A percentile compares a stretch with the other conserved stretches of the same genome.
Conservation (phyloP, 2,113 vertebrate species). For the Oophaga pumilio region DNA sequence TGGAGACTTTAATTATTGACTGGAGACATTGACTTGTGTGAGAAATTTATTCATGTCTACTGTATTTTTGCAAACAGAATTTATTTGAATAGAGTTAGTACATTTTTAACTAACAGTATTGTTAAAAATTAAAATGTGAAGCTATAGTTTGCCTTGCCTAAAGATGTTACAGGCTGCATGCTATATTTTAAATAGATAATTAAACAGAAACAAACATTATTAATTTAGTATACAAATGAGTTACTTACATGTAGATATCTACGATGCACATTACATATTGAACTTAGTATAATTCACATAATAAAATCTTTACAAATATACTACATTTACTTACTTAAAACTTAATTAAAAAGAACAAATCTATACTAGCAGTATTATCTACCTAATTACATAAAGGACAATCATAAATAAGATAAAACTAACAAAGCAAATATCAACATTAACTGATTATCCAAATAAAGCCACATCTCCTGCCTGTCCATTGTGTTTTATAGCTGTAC, state of each 20-base stretch:
- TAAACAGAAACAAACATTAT: background rate
- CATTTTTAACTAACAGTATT: conserved; percentile 38
- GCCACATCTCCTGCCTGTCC: too few relatives aligned
- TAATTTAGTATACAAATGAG: background rate
- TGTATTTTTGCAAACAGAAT: conserved; percentile 14
- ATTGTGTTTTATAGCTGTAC: too few relatives aligned
- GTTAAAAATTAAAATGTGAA: conserved; percentile 19
- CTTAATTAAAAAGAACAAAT: background rate
- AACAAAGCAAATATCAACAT: too few relatives aligned
- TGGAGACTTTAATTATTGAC: conserved; percentile 52
- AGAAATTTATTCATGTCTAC: conserved; percentile 28
- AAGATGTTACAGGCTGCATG: background rate
- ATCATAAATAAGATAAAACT: background rate
- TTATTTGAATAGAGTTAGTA: conserved; percentile 41
- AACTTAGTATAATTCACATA: background rate
- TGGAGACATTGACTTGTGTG: conserved; percentile 19
- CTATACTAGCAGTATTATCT: background rate
- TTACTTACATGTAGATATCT: background rate
- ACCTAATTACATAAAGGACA: too few relatives aligned
- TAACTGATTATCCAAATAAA: too few relatives aligned
- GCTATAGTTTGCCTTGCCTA: conserved; percentile 30
- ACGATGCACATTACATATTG: background rate
- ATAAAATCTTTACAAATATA: background rate
- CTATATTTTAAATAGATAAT: conserved; percentile 15
- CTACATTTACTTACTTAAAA: background rate